These are phyloP conservation scores for Nannobrachium achirus DNA, from an alignment of 2,113 vertebrate genomes.

Conservation along the genomic window DNA sequence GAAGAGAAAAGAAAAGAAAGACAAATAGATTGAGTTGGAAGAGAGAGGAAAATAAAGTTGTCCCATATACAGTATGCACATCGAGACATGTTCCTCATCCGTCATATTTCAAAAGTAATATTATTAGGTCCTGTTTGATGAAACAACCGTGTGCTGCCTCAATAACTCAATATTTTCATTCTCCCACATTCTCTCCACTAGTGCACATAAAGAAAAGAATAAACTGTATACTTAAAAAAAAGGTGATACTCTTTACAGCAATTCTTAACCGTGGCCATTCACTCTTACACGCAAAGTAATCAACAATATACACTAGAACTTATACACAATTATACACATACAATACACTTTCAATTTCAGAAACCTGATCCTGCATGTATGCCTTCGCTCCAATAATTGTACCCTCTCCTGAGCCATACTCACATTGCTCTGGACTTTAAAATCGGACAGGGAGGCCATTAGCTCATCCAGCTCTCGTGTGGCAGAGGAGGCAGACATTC, in stretches of 20 bases:
- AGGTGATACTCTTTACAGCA: neutral
- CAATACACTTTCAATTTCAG: neutral
- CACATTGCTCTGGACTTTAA: slow-evolving; percentile 88
- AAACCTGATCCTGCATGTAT: neutral
- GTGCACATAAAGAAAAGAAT: neutral
- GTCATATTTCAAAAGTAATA: no score
- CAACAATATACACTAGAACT: neutral
- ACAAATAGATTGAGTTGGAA: slow-evolving; percentile 45
- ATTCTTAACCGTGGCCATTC: neutral
- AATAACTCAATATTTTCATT: no score
- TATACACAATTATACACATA: no score
- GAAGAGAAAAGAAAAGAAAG: slow-evolving; percentile 60
- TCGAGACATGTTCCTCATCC: no score
- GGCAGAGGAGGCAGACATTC: slow-evolving; percentile 95
- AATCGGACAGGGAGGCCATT: slow-evolving; percentile 96
- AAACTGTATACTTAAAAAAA: neutral
- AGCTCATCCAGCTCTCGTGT: slow-evolving; percentile 95
- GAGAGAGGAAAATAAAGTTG: slow-evolving; percentile 9
- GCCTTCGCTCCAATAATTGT: neutral
- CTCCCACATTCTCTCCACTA: no score
- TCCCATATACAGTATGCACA: neutral
- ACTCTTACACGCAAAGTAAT: neutral
- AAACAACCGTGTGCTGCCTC: no score
- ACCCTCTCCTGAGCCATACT: slow-evolving; percentile 39
- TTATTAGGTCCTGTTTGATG: no score